Conservation (phyloP, 2,797 vertebrate species). For the Dermochelys coriacea region DNA sequence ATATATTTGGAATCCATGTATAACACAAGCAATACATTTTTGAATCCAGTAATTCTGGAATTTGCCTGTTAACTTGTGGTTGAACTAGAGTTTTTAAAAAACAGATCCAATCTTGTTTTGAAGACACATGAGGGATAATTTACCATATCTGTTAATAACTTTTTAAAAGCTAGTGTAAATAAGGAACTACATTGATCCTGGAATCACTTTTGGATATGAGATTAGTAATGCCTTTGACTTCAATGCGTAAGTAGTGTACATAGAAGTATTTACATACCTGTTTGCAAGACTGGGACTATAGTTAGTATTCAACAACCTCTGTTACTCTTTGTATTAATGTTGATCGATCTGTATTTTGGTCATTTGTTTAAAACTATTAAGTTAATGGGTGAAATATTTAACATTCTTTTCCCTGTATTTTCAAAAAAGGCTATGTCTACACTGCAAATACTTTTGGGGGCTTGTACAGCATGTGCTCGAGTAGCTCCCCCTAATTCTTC, state of each 20-base stretch:
- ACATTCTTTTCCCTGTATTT: neutral
- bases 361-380: neutral
- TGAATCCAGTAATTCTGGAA: neutral
- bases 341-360: accelerated
- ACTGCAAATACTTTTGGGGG: too few relatives aligned
- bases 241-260: neutral
- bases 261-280: neutral
- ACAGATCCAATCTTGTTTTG: neutral
- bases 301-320: neutral
- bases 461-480: too few relatives aligned
- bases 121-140: neutral
- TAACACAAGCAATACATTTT: accelerated
- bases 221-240: neutral
- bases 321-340: neutral
- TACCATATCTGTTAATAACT: neutral
- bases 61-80: neutral
- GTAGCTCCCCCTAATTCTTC: too few relatives aligned
- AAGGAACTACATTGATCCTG: neutral
- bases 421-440: neutral
- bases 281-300: neutral
- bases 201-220: neutral
- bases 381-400: accelerated
- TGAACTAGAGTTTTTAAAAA: neutral
- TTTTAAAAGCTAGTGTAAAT: neutral
- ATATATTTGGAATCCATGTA: neutral